A percentile compares a stretch with the other conserved stretches of the same genome.
These are phyloP conservation scores for Sturmia bella DNA, from an alignment of 2,888 invertebrate genomes.

Conservation along the genomic window DNA sequence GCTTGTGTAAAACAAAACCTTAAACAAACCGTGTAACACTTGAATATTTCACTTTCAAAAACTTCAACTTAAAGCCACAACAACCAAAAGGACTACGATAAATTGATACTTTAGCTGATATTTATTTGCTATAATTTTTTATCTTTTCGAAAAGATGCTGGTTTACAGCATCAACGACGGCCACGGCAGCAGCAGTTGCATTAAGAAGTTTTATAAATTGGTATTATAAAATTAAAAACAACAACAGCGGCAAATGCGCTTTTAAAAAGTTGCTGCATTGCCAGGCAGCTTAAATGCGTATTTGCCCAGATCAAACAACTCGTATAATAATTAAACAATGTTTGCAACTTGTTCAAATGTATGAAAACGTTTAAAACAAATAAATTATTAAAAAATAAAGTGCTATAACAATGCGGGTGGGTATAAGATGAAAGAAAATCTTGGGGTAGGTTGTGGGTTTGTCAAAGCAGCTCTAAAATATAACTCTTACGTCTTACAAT, in stretches of 20 bases:
- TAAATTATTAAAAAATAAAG: too few relatives aligned
- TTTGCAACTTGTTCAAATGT: conserved; percentile 55
- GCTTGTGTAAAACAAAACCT: too few relatives aligned
- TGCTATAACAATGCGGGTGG: too few relatives aligned
- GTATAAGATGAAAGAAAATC: background rate
- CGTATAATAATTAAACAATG: conserved; percentile 41
- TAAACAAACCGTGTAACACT: conserved; percentile 9
- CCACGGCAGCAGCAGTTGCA: conserved; percentile 34
- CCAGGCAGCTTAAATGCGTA: conserved; percentile 1
- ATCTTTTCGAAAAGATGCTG: conserved; percentile 15
- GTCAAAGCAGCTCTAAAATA: too few relatives aligned
- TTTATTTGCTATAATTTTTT: conserved; percentile 48
- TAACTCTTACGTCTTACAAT: too few relatives aligned
- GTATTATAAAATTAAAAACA: conserved; percentile 36
- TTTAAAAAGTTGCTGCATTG: conserved; percentile 21
- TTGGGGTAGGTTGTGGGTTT: too few relatives aligned
- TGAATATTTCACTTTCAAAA: conserved; percentile 11
- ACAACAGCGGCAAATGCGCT: background rate
- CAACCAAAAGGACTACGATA: conserved; percentile 36
- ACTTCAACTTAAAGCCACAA: background rate
- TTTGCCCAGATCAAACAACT: conserved; percentile 7
- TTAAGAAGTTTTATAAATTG: conserved; percentile 59
- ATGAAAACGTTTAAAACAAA: background rate
- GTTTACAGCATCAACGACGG: conserved; percentile 1
- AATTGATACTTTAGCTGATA: conserved; percentile 59